These are phyloP conservation scores for Plebejus anna DNA, from an alignment of 2,888 invertebrate species.

Conservation along the genomic window DNA sequence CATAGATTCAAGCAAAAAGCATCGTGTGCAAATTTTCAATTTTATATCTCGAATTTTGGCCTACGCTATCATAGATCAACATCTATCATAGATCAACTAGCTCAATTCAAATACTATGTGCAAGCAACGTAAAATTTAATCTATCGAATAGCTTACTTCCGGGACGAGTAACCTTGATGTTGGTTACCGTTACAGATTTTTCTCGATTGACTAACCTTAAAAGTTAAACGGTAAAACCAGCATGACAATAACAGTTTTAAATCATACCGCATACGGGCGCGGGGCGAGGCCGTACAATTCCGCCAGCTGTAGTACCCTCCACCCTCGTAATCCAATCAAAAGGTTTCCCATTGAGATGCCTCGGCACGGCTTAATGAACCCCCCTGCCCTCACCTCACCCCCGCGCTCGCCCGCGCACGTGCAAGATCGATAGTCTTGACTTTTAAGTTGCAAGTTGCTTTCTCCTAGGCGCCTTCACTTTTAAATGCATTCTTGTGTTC, in stretches of 20 bases:
- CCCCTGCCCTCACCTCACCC: constrained; percentile 21
- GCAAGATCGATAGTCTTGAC: constrained; percentile 32
- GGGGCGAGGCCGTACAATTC: constrained; percentile 72
- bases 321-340: constrained; percentile 71
- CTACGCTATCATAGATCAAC: too few species aligned
- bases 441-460: constrained; percentile 6
- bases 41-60: too few species aligned
- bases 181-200: too few species aligned
- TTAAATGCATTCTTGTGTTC: background rate
- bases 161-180: too few species aligned
- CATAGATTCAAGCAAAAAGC: too few species aligned
- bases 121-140: too few species aligned
- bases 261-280: constrained; percentile 57
- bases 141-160: too few species aligned
- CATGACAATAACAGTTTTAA: constrained; percentile 41
- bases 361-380: constrained; percentile 38
- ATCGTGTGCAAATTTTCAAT: too few species aligned
- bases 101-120: too few species aligned
- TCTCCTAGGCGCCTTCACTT: background rate
- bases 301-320: constrained; percentile 52
- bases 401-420: constrained; percentile 38
- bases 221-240: background rate
- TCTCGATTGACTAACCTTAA: too few species aligned
- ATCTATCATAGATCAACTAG: too few species aligned
- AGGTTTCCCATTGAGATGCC: constrained; percentile 68